Percentiles rank a stretch among this genome's conserved stretches.
Evolutionary conservation across 2,797 vertebrate genomes (phyloP).

Genomic region (Acridotheres tristis): DNA sequence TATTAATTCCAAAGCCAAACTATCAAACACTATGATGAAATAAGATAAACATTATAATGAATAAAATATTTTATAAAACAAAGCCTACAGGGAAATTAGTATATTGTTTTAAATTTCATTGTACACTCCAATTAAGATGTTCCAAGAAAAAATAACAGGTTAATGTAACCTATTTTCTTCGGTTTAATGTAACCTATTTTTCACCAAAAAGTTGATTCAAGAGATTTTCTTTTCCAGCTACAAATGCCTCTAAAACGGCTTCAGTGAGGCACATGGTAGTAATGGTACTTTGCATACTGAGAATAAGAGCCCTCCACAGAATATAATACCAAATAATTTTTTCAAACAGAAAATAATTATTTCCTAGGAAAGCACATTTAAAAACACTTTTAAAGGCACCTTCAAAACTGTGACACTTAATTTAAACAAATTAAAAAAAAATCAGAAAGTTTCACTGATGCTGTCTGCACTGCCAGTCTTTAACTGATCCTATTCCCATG

Average conservation of each 20-base stretch:
- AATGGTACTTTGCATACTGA: background rate
- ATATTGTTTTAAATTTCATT: background rate
- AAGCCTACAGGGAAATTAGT: background rate
- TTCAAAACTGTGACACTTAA: background rate
- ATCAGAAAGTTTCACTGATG: constrained; percentile 29
- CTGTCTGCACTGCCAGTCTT: background rate
- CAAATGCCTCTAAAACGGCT: background rate
- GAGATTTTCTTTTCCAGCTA: background rate
- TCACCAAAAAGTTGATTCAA: background rate
- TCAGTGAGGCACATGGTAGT: background rate
- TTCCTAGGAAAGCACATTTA: background rate
- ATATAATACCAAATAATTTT: background rate
- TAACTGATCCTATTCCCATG: background rate
- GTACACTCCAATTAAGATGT: background rate
- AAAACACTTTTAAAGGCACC: background rate
- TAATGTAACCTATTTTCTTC: background rate
- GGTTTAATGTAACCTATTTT: background rate
- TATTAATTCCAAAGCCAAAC: background rate
- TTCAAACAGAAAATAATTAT: background rate
- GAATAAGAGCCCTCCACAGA: background rate
- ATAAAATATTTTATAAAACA: background rate
- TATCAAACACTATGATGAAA: background rate
- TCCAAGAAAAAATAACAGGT: background rate
- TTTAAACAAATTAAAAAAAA: background rate
- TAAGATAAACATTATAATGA: background rate